Evolutionary conservation across 2,113 vertebrate genomes (phyloP).

Genomic region (Cranoglanis bouderius): DNA sequence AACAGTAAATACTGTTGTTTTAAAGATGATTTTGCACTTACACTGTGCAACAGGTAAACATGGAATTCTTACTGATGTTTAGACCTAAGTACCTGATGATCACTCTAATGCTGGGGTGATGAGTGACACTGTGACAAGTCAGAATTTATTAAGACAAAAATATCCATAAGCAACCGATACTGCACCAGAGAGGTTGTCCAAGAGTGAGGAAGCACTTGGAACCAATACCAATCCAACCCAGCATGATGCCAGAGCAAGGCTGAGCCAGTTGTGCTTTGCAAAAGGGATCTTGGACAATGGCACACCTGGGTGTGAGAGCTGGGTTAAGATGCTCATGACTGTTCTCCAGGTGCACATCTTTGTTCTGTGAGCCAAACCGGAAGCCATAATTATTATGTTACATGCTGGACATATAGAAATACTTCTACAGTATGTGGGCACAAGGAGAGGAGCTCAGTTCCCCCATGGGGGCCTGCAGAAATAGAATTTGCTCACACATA

Average conservation of each 20-base stretch:
- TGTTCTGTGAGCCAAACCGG: not conserved
- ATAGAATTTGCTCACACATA: slow-evolving; percentile 3
- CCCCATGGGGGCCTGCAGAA: not conserved
- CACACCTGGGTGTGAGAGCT: not conserved
- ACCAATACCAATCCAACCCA: not conserved
- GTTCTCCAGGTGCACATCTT: not conserved
- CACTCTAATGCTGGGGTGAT: not conserved
- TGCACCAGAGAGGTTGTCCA: not conserved
- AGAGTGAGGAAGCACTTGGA: not conserved
- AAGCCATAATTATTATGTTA: not conserved
- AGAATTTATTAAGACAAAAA: slow-evolving; percentile 2
- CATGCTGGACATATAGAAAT: not conserved
- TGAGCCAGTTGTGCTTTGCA: not conserved
- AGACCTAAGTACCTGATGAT: not conserved
- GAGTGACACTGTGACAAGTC: not conserved
- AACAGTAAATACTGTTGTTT: not conserved
- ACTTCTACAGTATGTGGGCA: not conserved
- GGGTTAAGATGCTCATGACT: not conserved
- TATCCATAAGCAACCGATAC: not conserved
- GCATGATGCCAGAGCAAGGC: not conserved
- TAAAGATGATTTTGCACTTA: not conserved
- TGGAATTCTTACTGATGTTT: not conserved
- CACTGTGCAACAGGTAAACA: not conserved
- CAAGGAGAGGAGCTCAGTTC: not conserved
- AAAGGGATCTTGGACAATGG: not conserved